phyloP scores from a whole-genome alignment of 2,797 vertebrate genomes.

The Bryconaethiops microstoma region DNA sequence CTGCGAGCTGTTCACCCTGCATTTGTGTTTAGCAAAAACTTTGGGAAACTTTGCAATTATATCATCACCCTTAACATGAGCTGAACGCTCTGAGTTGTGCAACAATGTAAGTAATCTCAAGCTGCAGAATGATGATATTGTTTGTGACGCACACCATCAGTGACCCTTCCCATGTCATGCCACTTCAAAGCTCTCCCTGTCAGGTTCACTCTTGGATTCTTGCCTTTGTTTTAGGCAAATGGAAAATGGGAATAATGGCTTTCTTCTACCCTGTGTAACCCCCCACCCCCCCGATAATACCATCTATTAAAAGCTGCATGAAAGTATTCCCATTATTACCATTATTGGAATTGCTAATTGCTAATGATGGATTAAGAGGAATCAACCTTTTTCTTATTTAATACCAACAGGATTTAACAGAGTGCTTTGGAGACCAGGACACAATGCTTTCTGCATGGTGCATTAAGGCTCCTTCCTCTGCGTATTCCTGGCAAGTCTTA shows the following conservation, averaged over 20 bases:
- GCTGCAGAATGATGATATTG: constrained; percentile 1
- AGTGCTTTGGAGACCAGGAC: constrained; percentile 55
- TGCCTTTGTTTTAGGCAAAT: constrained; percentile 37
- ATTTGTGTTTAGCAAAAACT: constrained; percentile 8
- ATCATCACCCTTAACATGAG: neutral
- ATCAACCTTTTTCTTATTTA: constrained; percentile 71
- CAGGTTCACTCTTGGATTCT: constrained; percentile 29
- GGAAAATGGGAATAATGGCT: constrained; percentile 30
- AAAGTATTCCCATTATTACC: constrained; percentile 66
- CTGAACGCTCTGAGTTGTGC: neutral
- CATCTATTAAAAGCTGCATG: constrained; percentile 43
- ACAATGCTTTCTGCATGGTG: constrained; percentile 19
- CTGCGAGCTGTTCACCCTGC: neutral
- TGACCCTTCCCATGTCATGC: constrained; percentile 11
- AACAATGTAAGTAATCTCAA: constrained; percentile 8
- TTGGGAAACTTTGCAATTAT: constrained; percentile 17
- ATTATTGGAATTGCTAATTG: constrained; percentile 65
- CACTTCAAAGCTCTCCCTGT: constrained; percentile 1
- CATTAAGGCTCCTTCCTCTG: constrained; percentile 34
- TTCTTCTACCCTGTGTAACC: neutral
- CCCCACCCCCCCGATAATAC: constrained; percentile 26
- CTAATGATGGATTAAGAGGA: constrained; percentile 68
- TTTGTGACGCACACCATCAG: neutral
- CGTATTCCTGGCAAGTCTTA: constrained; percentile 33
- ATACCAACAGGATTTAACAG: constrained; percentile 61